Evolutionary conservation across 2,113 vertebrate genomes (phyloP), one percentile per base, ranked within the genome.

Genomic region (Vanacampus margaritifer): DNA sequence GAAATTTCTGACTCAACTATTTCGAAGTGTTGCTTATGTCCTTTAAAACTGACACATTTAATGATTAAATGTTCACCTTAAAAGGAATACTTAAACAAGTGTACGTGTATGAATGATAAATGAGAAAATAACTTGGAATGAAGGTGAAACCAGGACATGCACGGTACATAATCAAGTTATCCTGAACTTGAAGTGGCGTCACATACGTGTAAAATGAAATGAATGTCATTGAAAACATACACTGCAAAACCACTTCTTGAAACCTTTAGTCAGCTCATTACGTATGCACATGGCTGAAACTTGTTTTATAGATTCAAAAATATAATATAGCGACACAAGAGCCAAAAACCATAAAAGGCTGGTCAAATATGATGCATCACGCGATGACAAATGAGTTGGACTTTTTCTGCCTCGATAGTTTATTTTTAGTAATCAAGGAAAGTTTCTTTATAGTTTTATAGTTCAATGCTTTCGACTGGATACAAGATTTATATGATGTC

Each of bases 401-500:
- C 63, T 58, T 65, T 76, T 65, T 66, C 56, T 71, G 14, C 11
- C 32, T 28, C 59, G 28, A 6, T 78, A 77, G 84, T 88, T 88
- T 86, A 86, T 89, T 51, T 88, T 76, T 76, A 79, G 75, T 80
- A 88, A 86, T 86, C 84, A 84, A 80, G 69, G 73, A 6, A 10
- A 13, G 76, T 46, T 46, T 46, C 35, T 79, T 54, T 69, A 6
- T 59, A 74, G 68, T 57, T 64, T 24, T 7, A 16, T 7, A 26
- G 17, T 77, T 74, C 67, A 60, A 78, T 79, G 80, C 67, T 19
- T 59, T 53, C 23, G 57, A 79, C 76, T 68, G 74, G 50, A 70
- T 57, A 1, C 24, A 46, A 68, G 75, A 71, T 71, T 82, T 73
- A 76, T 54, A 24, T 26, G 59, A 81, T 82, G 63, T 79, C 36